Conservation (phyloP, 92 coral and sea anemone genomes). For the Palythoa grandiflora region DNA sequence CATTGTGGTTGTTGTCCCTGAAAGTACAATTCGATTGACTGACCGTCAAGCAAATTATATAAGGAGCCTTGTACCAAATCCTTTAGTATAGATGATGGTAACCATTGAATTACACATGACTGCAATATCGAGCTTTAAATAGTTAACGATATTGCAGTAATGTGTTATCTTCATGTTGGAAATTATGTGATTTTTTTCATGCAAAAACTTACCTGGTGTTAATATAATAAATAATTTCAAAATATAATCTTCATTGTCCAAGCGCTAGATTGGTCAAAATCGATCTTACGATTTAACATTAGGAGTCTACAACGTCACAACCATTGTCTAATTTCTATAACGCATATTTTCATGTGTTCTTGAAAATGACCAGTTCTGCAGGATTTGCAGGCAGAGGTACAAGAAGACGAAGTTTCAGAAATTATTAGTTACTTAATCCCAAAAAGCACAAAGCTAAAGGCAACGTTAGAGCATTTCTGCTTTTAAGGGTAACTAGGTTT, state of each 20-base stretch:
- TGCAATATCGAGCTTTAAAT: not conserved
- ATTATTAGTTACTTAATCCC: not conserved
- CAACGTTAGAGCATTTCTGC: too few relatives aligned
- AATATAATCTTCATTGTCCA: not conserved
- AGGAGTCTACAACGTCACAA: too few relatives aligned
- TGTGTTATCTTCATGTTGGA: too few relatives aligned
- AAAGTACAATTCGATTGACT: conserved; percentile 19
- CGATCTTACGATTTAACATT: not conserved
- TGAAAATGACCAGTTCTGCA: not conserved
- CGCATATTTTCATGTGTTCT: not conserved
- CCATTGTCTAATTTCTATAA: not conserved
- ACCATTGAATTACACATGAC: conserved; percentile 54
- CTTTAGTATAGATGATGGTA: conserved; percentile 55
- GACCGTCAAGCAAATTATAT: conserved; percentile 7
- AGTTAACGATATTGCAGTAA: too few relatives aligned
- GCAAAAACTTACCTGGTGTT: not conserved
- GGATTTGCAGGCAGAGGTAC: not conserved
- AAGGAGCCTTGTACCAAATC: conserved; percentile 54
- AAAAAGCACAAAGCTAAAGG: not conserved
- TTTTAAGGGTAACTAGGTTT: too few relatives aligned
- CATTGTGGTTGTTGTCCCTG: conserved; percentile 38
- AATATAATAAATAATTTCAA: not conserved
- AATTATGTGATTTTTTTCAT: too few relatives aligned
- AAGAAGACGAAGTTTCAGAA: too few relatives aligned
- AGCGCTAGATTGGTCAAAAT: not conserved